Conservation (phyloP, 2,113 vertebrate genomes). For the Lasiurus cinereus region DNA sequence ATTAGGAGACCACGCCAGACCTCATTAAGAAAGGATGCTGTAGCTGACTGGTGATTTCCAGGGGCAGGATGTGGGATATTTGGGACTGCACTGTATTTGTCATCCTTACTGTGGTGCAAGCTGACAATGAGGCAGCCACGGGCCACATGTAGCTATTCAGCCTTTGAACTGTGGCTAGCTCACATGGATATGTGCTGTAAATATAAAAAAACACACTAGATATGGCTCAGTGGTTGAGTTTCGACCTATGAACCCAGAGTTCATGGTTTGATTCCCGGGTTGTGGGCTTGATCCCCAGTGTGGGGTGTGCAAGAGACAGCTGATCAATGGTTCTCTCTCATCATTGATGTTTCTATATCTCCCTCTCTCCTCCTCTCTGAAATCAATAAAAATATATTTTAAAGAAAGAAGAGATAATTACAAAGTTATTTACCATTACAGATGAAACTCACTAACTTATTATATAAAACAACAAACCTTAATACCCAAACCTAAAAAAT, state of each 20-base stretch:
- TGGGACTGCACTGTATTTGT: neutral
- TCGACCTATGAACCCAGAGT: too few relatives aligned
- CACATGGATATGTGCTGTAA: accelerated
- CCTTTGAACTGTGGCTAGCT: neutral
- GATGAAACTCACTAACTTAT: neutral
- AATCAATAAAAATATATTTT: too few relatives aligned
- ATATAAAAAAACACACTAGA: neutral
- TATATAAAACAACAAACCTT: constrained; percentile 24
- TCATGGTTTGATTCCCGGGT: too few relatives aligned
- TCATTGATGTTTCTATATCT: too few relatives aligned
- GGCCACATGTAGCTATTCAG: neutral
- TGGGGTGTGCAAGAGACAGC: too few relatives aligned
- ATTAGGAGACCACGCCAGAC: neutral
- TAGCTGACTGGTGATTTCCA: neutral
- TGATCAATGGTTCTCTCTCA: too few relatives aligned
- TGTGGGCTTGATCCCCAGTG: too few relatives aligned
- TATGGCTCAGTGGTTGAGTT: too few relatives aligned
- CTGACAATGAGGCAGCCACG: neutral
- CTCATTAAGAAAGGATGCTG: neutral
- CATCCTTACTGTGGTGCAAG: neutral
- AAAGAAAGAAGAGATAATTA: neutral
- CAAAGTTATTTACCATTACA: constrained; percentile 10
- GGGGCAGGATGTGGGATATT: too few relatives aligned
- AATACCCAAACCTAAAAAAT: constrained; percentile 10
- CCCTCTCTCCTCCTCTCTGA: too few relatives aligned